Base-by-base conservation (phyloP, 2,888 invertebrate genomes). In the Leucophenga maculata region DNA sequence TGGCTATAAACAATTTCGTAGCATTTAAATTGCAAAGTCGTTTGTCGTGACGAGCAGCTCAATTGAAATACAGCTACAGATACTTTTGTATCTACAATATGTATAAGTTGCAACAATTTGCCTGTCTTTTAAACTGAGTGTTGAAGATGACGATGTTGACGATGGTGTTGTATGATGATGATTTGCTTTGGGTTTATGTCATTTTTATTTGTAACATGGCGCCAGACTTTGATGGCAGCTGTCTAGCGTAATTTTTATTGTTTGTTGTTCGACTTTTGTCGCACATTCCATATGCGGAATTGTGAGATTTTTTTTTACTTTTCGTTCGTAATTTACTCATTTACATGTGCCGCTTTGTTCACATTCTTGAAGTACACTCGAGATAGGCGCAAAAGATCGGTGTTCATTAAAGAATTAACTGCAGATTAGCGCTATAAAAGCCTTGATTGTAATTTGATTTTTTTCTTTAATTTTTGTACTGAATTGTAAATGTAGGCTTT, bases 131-230 rank as follows among this genome's bases (percentile, higher is more conserved):
- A 11, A 16, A 4, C 54, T 54, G 22, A 26, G 22, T 26, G n/a
- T 39, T 39, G 39, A 11, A 11, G 39, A 8, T 39, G 39, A 39
- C 11, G 39, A 8, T 39, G 32, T 8, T 32, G 39, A 8, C 11
- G 39, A 11, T 39, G 39, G 8, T 39, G 39, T 39, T 39, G 39
- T 39, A 11, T 39, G 39, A 39, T 39, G 39, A 39, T 39, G 11
- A 8, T 18, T 32, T 22, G 8, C 14, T 31, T n/a, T 46, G 20
- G 16, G 62, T 46, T 62, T 62, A 62, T 62, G 62, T 62, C 44
- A 62, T 62, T 62, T 62, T 62, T 62, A 62, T 62, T 44, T 46
- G 46, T 62, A 46, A 62, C 20, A 13, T 62, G 62, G 62, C 62
- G 62, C 46, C 62, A 62, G 62, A 22, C 60, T 16, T n/a, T 18